Base-by-base conservation (phyloP, 1,140 invertebrate genomes). In the Ips nitidus region DNA sequence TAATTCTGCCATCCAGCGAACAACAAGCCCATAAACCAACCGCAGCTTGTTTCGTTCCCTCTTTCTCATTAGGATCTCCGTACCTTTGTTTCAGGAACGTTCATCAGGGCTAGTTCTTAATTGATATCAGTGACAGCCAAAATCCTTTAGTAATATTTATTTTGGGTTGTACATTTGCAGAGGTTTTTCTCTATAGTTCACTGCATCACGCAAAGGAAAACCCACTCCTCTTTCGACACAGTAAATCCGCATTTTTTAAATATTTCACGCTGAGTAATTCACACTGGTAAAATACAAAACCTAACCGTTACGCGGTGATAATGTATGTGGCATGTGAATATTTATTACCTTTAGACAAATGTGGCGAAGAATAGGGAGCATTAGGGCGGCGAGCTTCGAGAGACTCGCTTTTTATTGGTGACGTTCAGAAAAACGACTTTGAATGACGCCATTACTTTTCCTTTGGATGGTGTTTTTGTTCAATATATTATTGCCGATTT, bases 261-360 rank as follows among this genome's bases (percentile, higher is more conserved):
- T 70, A 70, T 70, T 70, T 70, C 61, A 64, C 68, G 68, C 61
- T 43, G 57, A 61, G 43, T 70, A 70, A 58, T 70, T 70, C 50
- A 42, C 45, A 50, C 43, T 53, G 61, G 59, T 70, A 70, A 64
- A 70, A 64, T 43, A 58, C 56, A 62, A 65, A 70, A 63, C 41
- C 41, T 42, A 38, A 36, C 45, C 55, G 22, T 40, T 52, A 38
- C 5, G 43, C 53, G 53, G 60, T 43, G 68, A 64, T 70, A 70
- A 70, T 70, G 68, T 70, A 70, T 70, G 55, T 70, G 68, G 45
- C 68, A 70, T 65, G 61, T 65, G 68, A 65, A 70, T 64, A 70
- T 70, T 70, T 70, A 70, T 70, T 70, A 58, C 64, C 53, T 58
- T 45, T 37, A 39, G 45, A 4, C 59, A 41, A 62, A 69, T 60